Evolutionary conservation across 2,113 vertebrate genomes (phyloP).

Genomic region (Rostratula benghalensis): DNA sequence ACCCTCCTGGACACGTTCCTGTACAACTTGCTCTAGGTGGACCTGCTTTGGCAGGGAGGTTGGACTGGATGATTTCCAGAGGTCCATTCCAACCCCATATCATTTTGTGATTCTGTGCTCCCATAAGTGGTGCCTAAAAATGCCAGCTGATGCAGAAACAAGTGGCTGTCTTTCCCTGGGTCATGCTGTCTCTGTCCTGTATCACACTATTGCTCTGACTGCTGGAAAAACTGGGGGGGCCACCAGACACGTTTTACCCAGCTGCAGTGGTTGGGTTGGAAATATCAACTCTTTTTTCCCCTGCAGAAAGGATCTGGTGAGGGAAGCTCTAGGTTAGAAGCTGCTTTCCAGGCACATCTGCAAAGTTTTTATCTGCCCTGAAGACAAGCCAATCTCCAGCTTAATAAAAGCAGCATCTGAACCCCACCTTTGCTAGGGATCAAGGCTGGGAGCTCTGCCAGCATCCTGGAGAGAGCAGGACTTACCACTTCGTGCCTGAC

Average conservation of each 20-base stretch:
- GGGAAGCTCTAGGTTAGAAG: background rate
- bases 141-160: background rate
- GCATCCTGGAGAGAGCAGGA: background rate
- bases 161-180: background rate
- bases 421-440: background rate
- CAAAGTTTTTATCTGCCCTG: background rate
- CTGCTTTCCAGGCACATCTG: background rate
- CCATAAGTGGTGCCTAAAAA: background rate
- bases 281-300: background rate
- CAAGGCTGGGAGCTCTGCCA: background rate
- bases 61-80: too few relatives aligned
- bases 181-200: background rate
- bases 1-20: too few relatives aligned
- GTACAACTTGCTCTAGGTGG: too few relatives aligned
- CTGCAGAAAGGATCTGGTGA: background rate
- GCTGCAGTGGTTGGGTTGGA: background rate
- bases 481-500: background rate
- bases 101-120: too few relatives aligned
- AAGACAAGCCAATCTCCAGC: background rate
- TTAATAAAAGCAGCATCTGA: background rate
- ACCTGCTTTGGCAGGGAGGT: too few relatives aligned
- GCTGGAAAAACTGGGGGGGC: background rate
- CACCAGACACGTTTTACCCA: background rate
- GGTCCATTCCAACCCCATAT: too few relatives aligned
- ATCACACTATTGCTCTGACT: accelerated